Evolutionary conservation across 2,888 invertebrate species (phyloP).

Genomic region (Tanypteryx hageni): DNA sequence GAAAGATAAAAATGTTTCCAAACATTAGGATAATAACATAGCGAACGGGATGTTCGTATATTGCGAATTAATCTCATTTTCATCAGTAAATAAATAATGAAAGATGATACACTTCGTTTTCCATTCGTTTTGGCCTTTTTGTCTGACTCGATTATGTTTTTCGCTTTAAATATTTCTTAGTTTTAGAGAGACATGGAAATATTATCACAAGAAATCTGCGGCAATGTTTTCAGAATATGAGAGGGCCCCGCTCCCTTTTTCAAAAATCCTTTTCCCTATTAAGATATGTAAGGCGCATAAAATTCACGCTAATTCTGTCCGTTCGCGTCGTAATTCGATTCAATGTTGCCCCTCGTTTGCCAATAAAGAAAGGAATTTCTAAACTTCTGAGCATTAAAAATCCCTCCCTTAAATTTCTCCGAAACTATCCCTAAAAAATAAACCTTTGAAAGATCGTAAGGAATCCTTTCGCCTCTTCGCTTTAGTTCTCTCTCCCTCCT

Average conservation of each 20-base stretch:
- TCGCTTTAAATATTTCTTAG: no score
- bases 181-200: no score
- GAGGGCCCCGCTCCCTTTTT: not conserved
- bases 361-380: not conserved
- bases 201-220: no score
- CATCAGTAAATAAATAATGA: not conserved
- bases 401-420: not conserved
- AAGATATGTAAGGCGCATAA: not conserved
- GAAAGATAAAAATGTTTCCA: not conserved
- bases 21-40: not conserved
- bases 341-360: constrained; percentile 2
- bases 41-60: not conserved
- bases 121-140: not conserved
- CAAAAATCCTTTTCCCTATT: not conserved
- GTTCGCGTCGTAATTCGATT: not conserved
- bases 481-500: not conserved
- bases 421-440: not conserved
- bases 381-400: not conserved
- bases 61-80: not conserved
- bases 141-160: no score
- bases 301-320: constrained; percentile 9
- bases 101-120: not conserved
- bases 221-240: no score
- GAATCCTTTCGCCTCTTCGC: not conserved
- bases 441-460: not conserved